Evolutionary conservation across 2,113 vertebrate species (phyloP).

Genomic region (Canis aureus): DNA sequence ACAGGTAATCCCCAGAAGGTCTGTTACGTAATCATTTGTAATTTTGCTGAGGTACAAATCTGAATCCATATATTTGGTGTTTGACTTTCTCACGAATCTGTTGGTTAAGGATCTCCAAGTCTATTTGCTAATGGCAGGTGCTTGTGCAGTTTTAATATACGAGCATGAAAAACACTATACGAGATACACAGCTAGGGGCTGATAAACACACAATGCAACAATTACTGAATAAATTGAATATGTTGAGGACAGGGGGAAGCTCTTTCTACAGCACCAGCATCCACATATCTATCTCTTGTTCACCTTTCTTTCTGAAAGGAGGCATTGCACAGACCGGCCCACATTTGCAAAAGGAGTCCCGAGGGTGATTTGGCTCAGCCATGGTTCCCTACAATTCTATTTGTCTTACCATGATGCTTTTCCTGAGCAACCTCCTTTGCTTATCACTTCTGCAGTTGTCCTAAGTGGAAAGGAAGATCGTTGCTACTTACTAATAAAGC

Average conservation of each 20-base stretch:
- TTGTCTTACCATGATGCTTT: slow-evolving; percentile 44
- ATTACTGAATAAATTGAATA: slow-evolving; percentile 27
- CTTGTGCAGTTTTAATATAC: slow-evolving; percentile 60
- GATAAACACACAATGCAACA: slow-evolving; percentile 47
- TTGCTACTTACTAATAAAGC: slow-evolving; percentile 69
- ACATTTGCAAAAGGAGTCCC: background rate
- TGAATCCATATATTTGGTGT: slow-evolving; percentile 32
- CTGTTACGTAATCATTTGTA: slow-evolving; percentile 10
- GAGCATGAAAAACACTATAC: slow-evolving; percentile 17
- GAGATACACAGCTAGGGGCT: background rate
- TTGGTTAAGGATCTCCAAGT: slow-evolving; percentile 42
- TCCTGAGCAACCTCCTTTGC: slow-evolving; percentile 35
- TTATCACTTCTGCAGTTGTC: slow-evolving; percentile 43
- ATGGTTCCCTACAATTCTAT: background rate
- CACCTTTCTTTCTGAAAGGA: slow-evolving; percentile 19
- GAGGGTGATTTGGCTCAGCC: background rate
- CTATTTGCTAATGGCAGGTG: background rate
- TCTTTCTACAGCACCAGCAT: background rate
- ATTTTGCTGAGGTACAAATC: slow-evolving; percentile 54
- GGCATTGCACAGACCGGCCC: background rate
- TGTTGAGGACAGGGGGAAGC: background rate
- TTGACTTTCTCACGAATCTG: slow-evolving; percentile 57
- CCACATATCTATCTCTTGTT: background rate
- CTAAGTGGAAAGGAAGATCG: slow-evolving; percentile 43
- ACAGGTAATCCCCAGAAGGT: background rate